Evolutionary conservation across 2,888 invertebrate species (phyloP), one percentile per base, ranked within the genome.

Genomic region (Polydrusus pterygomalis): DNA sequence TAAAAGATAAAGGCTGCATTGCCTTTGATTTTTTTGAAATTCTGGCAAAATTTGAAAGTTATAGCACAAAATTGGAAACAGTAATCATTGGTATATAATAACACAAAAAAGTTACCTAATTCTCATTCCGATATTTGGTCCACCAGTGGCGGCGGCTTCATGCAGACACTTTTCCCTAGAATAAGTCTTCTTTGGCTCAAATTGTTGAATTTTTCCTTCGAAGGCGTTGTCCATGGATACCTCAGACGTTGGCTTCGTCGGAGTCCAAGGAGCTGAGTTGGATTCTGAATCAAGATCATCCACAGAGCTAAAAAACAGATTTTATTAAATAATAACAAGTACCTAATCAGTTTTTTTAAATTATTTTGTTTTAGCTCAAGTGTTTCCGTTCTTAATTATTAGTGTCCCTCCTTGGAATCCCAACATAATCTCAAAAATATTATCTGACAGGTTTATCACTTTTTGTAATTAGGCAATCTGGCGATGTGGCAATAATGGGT

Each of bases 101-200:
- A n/a, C n/a, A n/a, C n/a, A n/a, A 15, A 17, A 56, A 56, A 2
- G n/a, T 18, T 81, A 88, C 88, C 88, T 86, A 74, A 87, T 81
- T 77, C 87, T 84, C 87, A 88, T 88, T 47, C 87, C 87, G 51
- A 87, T 82, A 78, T 89, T 89, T n/a, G 92, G 91, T 1, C 92
- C 92, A 54, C 92, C 93, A 62, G 92, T 93, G 43, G 92, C 93
- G 10, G 93, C 92, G 43, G 91, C 91, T 80, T 92, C 92, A 85
- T 94, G 94, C 60, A 94, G 89, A 87, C 92, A 94, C 85, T 94
- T 92, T 84, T 95, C 94, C 17, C 95, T 89, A 1, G 93, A 93
- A 91, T 93, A 94, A 69, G 93, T 90, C 83, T 90, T 90, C 76
- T 91, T 88, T 73, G 88, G 87, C 54, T 86, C 25, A 85, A 38